phyloP scores from a whole-genome alignment of 1,140 invertebrate species.

The Zaprionus lachaisei region DNA sequence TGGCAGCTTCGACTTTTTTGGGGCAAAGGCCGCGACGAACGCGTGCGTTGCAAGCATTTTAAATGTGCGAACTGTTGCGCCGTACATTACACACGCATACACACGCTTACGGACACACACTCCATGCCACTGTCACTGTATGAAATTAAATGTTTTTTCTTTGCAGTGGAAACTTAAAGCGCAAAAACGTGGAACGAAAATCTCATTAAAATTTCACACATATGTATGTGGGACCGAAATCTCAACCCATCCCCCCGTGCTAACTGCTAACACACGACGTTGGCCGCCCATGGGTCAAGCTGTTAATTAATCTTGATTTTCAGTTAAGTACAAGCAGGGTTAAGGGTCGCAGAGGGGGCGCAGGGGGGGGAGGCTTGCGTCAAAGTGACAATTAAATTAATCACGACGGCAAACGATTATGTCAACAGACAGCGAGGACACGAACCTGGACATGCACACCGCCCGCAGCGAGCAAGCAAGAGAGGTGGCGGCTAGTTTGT shows the following conservation, averaged over 20 bases:
- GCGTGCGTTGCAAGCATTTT: background rate
- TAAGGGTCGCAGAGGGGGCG: slow-evolving; percentile 7
- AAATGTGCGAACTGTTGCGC: slow-evolving; percentile 35
- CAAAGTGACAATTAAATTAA: slow-evolving; percentile 83
- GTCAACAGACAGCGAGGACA: slow-evolving; percentile 59
- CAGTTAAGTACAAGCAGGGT: slow-evolving; percentile 22
- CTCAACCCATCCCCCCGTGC: background rate
- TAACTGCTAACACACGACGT: slow-evolving; percentile 66
- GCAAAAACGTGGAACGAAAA: slow-evolving; percentile 40
- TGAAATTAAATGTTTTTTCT: slow-evolving; percentile 36
- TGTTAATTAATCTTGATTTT: slow-evolving; percentile 83
- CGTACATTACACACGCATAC: slow-evolving; percentile 22
- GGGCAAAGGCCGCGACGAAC: slow-evolving; percentile 11
- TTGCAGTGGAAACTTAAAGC: slow-evolving; percentile 43
- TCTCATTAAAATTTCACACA: slow-evolving; percentile 39
- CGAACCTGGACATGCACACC: slow-evolving; percentile 12
- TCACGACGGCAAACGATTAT: slow-evolving; percentile 80
- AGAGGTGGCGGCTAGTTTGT: background rate
- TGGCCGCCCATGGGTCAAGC: slow-evolving; percentile 73
- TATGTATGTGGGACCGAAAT: slow-evolving; percentile 4
- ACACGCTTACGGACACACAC: background rate
- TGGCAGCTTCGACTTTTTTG: slow-evolving; percentile 26
- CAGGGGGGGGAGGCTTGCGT: slow-evolving; percentile 52
- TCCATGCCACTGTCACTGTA: background rate
- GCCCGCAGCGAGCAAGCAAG: slow-evolving; percentile 21